Percentiles rank a stretch among this genome's conserved stretches.
Conservation (phyloP, 1,140 invertebrate species). For the Saccostrea cuccullata region DNA sequence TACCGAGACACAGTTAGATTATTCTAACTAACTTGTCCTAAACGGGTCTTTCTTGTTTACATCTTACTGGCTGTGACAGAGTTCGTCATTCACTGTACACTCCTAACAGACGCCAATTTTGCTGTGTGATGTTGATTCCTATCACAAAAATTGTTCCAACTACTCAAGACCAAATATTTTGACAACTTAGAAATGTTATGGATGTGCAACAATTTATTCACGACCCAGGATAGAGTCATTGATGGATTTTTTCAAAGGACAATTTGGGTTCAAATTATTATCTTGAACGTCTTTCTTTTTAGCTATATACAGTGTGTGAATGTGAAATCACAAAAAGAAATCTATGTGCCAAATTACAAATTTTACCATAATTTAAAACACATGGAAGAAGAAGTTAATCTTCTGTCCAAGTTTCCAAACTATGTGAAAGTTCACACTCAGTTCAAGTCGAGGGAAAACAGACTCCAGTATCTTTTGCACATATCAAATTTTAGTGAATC, state of each 20-base stretch:
- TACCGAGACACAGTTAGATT: no score
- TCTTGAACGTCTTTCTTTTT: neutral
- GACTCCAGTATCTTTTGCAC: constrained; percentile 67
- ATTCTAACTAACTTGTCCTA: no score
- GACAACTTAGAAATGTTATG: neutral
- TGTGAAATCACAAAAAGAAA: constrained; percentile 72
- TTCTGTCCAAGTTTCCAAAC: constrained; percentile 62
- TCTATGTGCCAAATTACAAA: constrained; percentile 70
- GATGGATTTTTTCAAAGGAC: neutral
- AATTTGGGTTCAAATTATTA: neutral
- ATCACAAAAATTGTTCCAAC: no score
- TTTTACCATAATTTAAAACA: constrained; percentile 72
- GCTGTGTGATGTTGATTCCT: no score
- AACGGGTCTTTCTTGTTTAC: no score
- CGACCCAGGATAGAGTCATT: neutral
- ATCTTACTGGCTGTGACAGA: no score
- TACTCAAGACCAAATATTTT: neutral
- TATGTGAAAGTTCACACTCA: constrained; percentile 61
- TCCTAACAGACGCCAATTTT: no score
- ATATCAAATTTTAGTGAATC: constrained; percentile 68
- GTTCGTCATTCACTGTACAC: no score
- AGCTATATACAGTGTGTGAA: constrained; percentile 50
- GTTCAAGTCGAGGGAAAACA: constrained; percentile 63
- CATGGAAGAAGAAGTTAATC: constrained; percentile 51
- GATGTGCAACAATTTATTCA: neutral